phyloP scores from a whole-genome alignment of 2,888 invertebrate genomes.

The Luffia ferchaultella region DNA sequence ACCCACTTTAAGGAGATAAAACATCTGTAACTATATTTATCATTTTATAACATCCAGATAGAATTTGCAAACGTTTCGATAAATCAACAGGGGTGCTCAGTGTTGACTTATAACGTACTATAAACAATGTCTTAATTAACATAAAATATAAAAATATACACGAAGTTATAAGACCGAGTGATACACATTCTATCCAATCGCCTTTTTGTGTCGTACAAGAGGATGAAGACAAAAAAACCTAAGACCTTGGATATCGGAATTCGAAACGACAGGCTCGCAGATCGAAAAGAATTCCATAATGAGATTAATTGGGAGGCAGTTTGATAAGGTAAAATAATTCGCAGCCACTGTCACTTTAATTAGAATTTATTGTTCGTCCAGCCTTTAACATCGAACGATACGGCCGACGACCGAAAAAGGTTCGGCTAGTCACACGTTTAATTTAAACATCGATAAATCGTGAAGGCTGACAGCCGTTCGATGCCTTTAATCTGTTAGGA shows the following conservation, averaged over 20 bases:
- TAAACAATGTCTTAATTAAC: no score
- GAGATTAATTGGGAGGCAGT: constrained; percentile 53
- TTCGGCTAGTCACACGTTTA: neutral
- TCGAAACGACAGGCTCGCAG: neutral
- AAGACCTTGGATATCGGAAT: neutral
- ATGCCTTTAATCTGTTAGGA: neutral
- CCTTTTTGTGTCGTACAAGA: no score
- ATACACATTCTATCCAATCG: no score
- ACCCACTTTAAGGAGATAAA: no score
- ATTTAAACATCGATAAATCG: neutral
- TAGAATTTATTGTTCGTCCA: constrained; percentile 34
- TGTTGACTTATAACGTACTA: no score
- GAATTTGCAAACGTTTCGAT: no score
- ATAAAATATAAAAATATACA: no score
- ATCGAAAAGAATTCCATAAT: constrained; percentile 49
- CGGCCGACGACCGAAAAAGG: neutral
- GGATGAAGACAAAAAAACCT: no score
- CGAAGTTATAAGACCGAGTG: no score
- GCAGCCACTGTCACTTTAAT: constrained; percentile 43
- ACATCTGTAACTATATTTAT: no score
- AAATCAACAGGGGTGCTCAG: no score
- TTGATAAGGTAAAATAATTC: constrained; percentile 39
- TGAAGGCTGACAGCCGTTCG: neutral
- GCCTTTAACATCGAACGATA: neutral
- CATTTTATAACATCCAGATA: no score